Conservation (phyloP, 92 coral and sea anemone species). For the Meandrina meandrites region DNA sequence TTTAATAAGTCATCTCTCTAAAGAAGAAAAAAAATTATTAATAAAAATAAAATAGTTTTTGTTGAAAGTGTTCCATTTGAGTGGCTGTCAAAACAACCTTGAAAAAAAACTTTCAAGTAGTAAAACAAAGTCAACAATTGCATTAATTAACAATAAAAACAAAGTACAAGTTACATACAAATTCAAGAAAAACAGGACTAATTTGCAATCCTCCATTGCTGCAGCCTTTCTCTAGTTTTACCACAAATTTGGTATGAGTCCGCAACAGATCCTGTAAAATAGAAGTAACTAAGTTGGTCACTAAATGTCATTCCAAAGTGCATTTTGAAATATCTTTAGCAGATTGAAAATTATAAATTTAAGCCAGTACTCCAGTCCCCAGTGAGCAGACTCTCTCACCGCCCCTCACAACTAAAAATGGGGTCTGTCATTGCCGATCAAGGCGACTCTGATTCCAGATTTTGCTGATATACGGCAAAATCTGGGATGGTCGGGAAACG, state of each 20-base stretch:
- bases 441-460: too few relatives aligned
- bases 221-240: slow-evolving; percentile 78
- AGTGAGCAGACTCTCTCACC: too few relatives aligned
- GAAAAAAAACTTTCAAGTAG: neutral
- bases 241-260: slow-evolving; percentile 75
- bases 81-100: neutral
- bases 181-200: slow-evolving; percentile 79
- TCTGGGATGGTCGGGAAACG: too few relatives aligned
- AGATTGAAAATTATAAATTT: too few relatives aligned
- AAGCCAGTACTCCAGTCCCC: too few relatives aligned
- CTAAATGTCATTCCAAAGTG: too few relatives aligned
- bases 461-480: too few relatives aligned
- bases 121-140: neutral
- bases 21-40: neutral
- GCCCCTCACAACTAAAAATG: too few relatives aligned
- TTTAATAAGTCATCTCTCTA: slow-evolving; percentile 90
- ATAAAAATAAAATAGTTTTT: neutral
- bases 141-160: neutral
- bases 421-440: too few relatives aligned
- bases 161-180: slow-evolving; percentile 62
- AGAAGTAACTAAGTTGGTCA: neutral
- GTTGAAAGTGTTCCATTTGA: neutral
- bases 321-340: too few relatives aligned
- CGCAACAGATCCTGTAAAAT: slow-evolving; percentile 67
- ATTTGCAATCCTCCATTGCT: slow-evolving; percentile 59